Conservation (phyloP, 2,888 invertebrate species). For the Acronicta alni region DNA sequence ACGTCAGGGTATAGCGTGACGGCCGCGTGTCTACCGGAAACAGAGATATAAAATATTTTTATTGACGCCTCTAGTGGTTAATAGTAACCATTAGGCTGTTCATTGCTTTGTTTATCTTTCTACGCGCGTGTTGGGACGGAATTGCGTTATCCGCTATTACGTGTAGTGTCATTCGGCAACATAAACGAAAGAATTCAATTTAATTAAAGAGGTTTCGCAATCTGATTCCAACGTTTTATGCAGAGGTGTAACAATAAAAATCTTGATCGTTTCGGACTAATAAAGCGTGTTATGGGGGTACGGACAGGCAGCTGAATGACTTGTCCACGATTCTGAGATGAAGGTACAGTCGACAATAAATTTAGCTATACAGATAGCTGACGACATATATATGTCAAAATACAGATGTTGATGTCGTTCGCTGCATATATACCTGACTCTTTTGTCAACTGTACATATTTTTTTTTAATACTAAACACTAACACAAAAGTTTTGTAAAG, state of each 20-base stretch:
- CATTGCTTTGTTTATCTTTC: slow-evolving; percentile 75
- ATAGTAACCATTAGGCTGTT: slow-evolving; percentile 74
- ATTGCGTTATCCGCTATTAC: slow-evolving; percentile 44
- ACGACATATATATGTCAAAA: no score
- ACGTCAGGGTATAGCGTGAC: slow-evolving; percentile 75
- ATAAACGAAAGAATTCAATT: slow-evolving; percentile 52
- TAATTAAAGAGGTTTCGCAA: slow-evolving; percentile 48
- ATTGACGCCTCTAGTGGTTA: slow-evolving; percentile 74
- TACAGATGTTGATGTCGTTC: no score
- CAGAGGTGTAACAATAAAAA: slow-evolving; percentile 60
- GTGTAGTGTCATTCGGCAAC: slow-evolving; percentile 43
- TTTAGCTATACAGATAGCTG: no score
- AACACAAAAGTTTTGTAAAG: slow-evolving; percentile 31
- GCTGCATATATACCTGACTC: no score
- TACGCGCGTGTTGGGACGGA: slow-evolving; percentile 51
- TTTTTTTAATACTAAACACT: slow-evolving; percentile 48
- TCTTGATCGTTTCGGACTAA: slow-evolving; percentile 53
- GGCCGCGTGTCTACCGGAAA: slow-evolving; percentile 63
- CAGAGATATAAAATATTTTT: slow-evolving; percentile 81
- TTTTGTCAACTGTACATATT: no score
- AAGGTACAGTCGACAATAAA: slow-evolving; percentile 42
- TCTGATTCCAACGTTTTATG: slow-evolving; percentile 54
- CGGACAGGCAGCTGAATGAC: slow-evolving; percentile 46
- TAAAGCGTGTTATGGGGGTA: slow-evolving; percentile 55
- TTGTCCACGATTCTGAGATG: slow-evolving; percentile 28